A percentile compares a stretch with the other conserved stretches of the same genome.
Evolutionary conservation across 2,888 invertebrate species (phyloP).

Genomic region (Drosophila acutilabella): DNA sequence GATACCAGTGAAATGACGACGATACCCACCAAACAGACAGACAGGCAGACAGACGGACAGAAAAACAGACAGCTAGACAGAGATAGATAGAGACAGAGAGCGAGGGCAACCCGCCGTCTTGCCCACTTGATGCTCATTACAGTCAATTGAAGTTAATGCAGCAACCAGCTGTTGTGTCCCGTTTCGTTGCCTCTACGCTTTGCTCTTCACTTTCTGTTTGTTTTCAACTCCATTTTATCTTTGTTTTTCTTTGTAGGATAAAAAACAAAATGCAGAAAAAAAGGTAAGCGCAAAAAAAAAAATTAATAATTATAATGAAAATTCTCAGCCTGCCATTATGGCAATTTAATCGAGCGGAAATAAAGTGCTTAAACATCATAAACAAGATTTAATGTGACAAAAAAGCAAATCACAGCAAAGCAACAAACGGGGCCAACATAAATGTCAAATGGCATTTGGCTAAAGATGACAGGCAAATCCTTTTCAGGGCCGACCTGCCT

Average conservation of each 20-base stretch:
- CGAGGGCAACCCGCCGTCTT: slow-evolving; percentile 37
- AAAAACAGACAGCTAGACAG: not conserved
- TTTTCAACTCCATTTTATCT: slow-evolving; percentile 12
- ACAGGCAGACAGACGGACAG: not conserved
- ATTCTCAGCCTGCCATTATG: slow-evolving; percentile 67
- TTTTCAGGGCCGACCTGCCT: slow-evolving; percentile 19
- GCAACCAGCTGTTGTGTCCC: slow-evolving; percentile 56
- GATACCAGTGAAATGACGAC: slow-evolving; percentile 27
- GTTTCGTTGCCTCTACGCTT: slow-evolving; percentile 13
- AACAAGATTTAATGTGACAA: slow-evolving; percentile 78
- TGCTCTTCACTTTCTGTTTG: slow-evolving; percentile 3
- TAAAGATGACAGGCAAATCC: slow-evolving; percentile 63
- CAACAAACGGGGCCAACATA: slow-evolving; percentile 43
- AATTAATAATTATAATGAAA: slow-evolving; percentile 37
- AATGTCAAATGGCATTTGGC: slow-evolving; percentile 75
- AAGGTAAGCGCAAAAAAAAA: slow-evolving; percentile 10
- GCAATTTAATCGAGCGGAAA: slow-evolving; percentile 80
- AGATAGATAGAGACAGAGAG: not conserved
- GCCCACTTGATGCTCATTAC: slow-evolving; percentile 68
- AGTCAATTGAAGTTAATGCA: slow-evolving; percentile 72
- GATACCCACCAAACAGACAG: not conserved
- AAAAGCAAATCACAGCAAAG: slow-evolving; percentile 72
- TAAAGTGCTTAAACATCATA: slow-evolving; percentile 78
- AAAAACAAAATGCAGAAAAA: slow-evolving; percentile 3
- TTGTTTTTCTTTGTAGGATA: slow-evolving; percentile 19